Conservation (phyloP, 2,113 vertebrate genomes). For the Condylura cristata region DNA sequence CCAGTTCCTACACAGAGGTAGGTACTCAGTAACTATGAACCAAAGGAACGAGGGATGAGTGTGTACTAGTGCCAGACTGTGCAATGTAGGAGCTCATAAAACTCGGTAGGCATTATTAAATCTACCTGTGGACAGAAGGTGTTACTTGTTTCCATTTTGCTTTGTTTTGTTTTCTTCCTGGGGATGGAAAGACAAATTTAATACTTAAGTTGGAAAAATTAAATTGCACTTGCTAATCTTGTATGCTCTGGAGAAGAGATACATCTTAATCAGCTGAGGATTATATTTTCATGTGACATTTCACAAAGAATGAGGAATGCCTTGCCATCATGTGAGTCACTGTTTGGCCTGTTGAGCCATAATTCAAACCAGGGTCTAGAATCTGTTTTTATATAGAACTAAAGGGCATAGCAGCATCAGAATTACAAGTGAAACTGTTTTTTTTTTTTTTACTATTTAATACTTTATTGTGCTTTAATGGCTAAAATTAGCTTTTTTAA, state of each 20-base stretch:
- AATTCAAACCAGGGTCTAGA: slow-evolving; percentile 20
- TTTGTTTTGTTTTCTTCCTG: slow-evolving; percentile 49
- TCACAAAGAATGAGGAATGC: slow-evolving; percentile 42
- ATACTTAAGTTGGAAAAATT: slow-evolving; percentile 34
- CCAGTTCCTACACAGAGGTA: background rate
- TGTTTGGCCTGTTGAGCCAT: background rate
- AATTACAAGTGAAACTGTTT: slow-evolving; percentile 23
- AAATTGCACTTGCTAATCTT: slow-evolving; percentile 36
- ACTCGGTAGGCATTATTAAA: background rate
- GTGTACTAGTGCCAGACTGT: background rate
- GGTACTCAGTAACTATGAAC: background rate
- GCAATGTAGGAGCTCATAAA: background rate
- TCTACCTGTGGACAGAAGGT: background rate
- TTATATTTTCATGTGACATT: slow-evolving; percentile 43
- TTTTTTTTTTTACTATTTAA: slow-evolving; percentile 3
- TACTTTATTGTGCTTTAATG: slow-evolving; percentile 2
- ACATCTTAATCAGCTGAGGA: background rate
- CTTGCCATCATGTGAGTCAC: background rate
- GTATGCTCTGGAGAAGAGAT: slow-evolving; percentile 26
- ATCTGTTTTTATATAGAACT: background rate
- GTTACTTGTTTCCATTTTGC: slow-evolving; percentile 26
- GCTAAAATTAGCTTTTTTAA: slow-evolving; percentile 13
- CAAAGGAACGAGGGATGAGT: background rate
- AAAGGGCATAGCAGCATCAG: background rate
- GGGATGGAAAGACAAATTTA: slow-evolving; percentile 28